Conservation (phyloP, 2,888 invertebrate genomes). For the Pantelozetes paolii region DNA sequence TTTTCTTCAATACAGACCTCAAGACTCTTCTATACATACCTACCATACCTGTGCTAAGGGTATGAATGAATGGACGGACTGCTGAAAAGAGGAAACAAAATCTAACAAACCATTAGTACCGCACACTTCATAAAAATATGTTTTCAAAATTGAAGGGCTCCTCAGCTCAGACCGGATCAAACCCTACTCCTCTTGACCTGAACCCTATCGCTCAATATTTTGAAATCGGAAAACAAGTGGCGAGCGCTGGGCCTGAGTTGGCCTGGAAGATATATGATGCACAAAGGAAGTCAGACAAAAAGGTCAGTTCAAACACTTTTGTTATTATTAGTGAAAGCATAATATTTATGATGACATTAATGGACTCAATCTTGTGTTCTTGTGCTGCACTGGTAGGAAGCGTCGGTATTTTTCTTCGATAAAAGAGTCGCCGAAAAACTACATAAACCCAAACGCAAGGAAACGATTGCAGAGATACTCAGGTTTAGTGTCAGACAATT, state of each 20-base stretch:
- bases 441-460: conserved; percentile 84
- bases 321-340: neutral
- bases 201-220: conserved; percentile 78
- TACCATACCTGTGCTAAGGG: neutral
- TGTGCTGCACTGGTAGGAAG: conserved; percentile 65
- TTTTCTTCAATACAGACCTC: neutral
- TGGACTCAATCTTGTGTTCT: too few relatives aligned
- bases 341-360: too few relatives aligned
- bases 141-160: conserved; percentile 48
- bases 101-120: neutral
- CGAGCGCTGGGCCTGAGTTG: conserved; percentile 78
- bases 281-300: conserved; percentile 77
- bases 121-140: conserved; percentile 40
- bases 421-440: conserved; percentile 86
- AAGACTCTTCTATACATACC: neutral
- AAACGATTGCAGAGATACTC: conserved; percentile 82
- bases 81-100: neutral
- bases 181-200: conserved; percentile 51
- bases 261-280: conserved; percentile 90
- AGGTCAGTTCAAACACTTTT: conserved; percentile 61
- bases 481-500: conserved; percentile 72
- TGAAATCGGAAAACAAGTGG: conserved; percentile 74
- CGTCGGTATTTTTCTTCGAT: conserved; percentile 88
- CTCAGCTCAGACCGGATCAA: conserved; percentile 39
- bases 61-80: neutral